Conservation (phyloP, 2,113 vertebrate genomes). For the Scomber scombrus region DNA sequence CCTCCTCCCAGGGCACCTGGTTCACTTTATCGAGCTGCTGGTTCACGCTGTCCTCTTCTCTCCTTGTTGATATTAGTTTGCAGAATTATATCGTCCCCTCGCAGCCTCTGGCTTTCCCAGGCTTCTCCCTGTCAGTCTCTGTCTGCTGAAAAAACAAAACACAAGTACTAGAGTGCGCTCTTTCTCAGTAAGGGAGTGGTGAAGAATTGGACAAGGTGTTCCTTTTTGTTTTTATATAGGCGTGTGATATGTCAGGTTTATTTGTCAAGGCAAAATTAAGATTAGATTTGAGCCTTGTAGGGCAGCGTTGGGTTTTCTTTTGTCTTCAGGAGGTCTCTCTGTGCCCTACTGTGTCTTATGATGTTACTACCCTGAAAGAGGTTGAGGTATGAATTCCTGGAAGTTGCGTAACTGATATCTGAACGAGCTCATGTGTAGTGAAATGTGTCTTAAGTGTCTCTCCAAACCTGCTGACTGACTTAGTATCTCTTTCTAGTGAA, state of each 20-base stretch:
- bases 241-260: conserved; percentile 18
- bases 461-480: background rate
- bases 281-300: conserved; percentile 4
- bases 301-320: background rate
- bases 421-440: conserved; percentile 3
- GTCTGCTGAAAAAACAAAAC: conserved; percentile 56
- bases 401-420: conserved; percentile 55
- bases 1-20: conserved; percentile 24
- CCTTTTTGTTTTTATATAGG: conserved; percentile 38
- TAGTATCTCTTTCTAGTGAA: background rate
- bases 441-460: background rate
- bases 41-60: conserved; percentile 42
- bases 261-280: conserved; percentile 45
- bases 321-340: conserved; percentile 21
- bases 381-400: conserved; percentile 57
- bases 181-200: conserved; percentile 39
- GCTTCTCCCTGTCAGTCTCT: conserved; percentile 49
- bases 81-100: conserved; percentile 11
- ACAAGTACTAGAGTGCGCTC: background rate
- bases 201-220: conserved; percentile 17
- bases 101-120: conserved; percentile 65
- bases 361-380: conserved; percentile 14
- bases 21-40: conserved; percentile 51
- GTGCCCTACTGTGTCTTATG: conserved; percentile 30
- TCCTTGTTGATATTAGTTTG: conserved; percentile 59